phyloP scores from a whole-genome alignment of 2,888 invertebrate genomes.

The Pantelozetes paolii region DNA sequence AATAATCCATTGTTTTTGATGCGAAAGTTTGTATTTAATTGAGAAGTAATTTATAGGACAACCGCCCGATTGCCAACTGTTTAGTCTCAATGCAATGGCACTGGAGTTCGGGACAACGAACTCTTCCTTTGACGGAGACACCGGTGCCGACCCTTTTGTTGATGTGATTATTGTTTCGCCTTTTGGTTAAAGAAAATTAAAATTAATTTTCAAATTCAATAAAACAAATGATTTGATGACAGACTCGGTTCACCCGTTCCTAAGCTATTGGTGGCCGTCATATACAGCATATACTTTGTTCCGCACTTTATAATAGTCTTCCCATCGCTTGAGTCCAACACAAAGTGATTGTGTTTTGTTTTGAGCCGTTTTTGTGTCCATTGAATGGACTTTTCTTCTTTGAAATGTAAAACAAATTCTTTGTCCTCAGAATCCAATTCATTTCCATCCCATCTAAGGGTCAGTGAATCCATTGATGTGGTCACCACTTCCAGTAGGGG shows the following conservation, averaged over 20 bases:
- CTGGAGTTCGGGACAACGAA: conserved; percentile 45
- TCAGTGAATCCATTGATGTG: conserved; percentile 45
- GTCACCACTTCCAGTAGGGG: conserved; percentile 42
- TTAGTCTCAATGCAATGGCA: conserved; percentile 40
- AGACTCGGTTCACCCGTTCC: conserved; percentile 46
- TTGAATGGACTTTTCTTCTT: conserved; percentile 33
- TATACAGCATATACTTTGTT: conserved; percentile 46
- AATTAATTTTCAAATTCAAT: background rate
- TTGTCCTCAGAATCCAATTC: conserved; percentile 35
- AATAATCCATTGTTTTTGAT: conserved; percentile 44
- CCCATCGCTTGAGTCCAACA: conserved; percentile 29
- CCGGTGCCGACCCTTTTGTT: conserved; percentile 45
- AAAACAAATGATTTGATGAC: background rate
- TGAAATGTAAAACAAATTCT: conserved; percentile 39
- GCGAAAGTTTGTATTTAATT: conserved; percentile 42
- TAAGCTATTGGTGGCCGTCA: conserved; percentile 47
- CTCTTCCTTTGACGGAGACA: conserved; percentile 46
- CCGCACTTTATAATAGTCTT: conserved; percentile 43
- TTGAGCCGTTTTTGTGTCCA: conserved; percentile 32
- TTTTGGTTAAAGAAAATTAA: background rate
- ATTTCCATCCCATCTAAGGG: conserved; percentile 45
- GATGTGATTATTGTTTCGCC: conserved; percentile 39
- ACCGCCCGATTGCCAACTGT: conserved; percentile 46
- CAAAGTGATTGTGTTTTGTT: conserved; percentile 19
- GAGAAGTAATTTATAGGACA: conserved; percentile 46